phyloP scores from a whole-genome alignment of 2,888 invertebrate species.

The Eutolmus rufibarbis region DNA sequence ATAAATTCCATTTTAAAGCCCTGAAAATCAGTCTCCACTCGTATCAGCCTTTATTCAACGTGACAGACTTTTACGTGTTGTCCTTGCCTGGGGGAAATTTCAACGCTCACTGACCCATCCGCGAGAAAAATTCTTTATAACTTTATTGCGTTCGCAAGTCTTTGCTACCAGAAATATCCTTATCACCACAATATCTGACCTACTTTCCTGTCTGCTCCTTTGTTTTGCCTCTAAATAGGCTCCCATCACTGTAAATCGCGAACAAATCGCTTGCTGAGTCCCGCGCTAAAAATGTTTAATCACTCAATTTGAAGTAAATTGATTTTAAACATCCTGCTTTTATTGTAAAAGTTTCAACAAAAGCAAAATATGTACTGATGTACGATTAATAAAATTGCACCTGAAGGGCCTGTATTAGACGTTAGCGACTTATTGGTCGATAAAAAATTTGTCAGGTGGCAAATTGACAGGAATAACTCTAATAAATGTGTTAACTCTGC shows the following conservation, averaged over 20 bases:
- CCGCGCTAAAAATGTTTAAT: background rate
- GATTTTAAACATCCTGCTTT: background rate
- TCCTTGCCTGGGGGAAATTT: background rate
- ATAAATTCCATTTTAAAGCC: constrained; percentile 25
- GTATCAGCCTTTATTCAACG: background rate
- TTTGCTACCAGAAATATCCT: background rate
- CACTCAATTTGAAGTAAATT: constrained; percentile 1
- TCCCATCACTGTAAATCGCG: background rate
- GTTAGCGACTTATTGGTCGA: background rate
- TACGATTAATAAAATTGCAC: background rate
- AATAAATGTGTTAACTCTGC: too few species aligned
- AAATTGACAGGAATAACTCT: background rate
- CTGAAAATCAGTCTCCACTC: background rate
- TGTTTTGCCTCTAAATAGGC: background rate
- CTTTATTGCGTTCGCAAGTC: background rate
- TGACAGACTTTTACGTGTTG: constrained; percentile 13
- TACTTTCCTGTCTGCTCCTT: constrained; percentile 1
- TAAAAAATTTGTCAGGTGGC: background rate
- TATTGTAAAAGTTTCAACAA: background rate
- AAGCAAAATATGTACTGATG: background rate
- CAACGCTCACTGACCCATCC: constrained; percentile 19
- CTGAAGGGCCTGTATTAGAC: background rate
- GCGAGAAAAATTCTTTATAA: background rate
- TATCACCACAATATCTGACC: constrained; percentile 15
- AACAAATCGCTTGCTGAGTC: background rate